Conservation (phyloP, 2,797 vertebrate species). For the Borostomias antarcticus region DNA sequence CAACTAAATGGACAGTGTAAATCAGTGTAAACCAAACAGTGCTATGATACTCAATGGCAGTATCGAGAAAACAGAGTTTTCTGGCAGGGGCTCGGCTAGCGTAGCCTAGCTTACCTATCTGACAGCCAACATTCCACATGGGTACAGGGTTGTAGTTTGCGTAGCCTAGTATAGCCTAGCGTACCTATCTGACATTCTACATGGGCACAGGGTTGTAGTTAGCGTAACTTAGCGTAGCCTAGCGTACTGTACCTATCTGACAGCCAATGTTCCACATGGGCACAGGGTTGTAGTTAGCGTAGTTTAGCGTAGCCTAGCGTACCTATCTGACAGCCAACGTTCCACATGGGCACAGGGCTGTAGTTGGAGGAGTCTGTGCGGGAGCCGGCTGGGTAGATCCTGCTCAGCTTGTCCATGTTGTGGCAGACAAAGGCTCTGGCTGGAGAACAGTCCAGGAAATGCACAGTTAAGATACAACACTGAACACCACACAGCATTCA, state of each 20-base stretch:
- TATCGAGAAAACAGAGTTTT: too few species aligned
- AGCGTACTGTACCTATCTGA: slow-evolving; percentile 76
- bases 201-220: too few species aligned
- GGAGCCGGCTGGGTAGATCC: slow-evolving; percentile 92
- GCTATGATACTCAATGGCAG: too few species aligned
- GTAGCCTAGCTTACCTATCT: slow-evolving; percentile 71
- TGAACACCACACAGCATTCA: too few species aligned
- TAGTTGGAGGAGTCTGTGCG: slow-evolving; percentile 97
- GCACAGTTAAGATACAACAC: too few species aligned
- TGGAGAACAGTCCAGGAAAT: too few species aligned
- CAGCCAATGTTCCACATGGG: slow-evolving; percentile 94
- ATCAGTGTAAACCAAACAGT: too few species aligned
- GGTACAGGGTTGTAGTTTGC: slow-evolving; percentile 94
- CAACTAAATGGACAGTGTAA: too few species aligned
- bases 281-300: slow-evolving; percentile 92
- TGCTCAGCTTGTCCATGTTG: slow-evolving; percentile 89
- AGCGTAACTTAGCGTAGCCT: too few species aligned
- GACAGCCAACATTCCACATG: slow-evolving; percentile 94
- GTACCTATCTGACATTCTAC: background rate
- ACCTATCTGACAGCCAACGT: slow-evolving; percentile 86
- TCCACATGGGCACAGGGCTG: slow-evolving; percentile 92
- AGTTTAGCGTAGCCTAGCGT: too few species aligned
- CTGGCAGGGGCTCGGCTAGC: too few species aligned
- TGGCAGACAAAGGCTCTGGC: slow-evolving; percentile 82
- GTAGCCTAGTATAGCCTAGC: too few species aligned